Percentiles rank a stretch among this genome's conserved stretches.
Evolutionary conservation across 2,797 vertebrate species (phyloP).

Genomic region (Epinephelus malabaricus): DNA sequence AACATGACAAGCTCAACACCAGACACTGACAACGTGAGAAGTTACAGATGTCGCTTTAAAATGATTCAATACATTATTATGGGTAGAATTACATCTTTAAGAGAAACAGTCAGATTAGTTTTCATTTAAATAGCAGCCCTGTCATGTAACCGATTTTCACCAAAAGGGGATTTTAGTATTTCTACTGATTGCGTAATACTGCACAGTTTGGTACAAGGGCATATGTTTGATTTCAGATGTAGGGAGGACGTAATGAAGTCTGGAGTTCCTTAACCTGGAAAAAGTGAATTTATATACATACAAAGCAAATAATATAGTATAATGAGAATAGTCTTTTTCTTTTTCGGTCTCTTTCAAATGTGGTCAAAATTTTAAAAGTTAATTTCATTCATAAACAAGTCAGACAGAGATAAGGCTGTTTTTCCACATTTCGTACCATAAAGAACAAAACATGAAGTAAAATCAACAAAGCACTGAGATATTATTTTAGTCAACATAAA

Average conservation of each 20-base stretch:
- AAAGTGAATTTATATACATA: background rate
- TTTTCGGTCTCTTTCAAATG: background rate
- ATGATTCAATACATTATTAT: background rate
- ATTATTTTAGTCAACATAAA: background rate
- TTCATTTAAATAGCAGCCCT: too few relatives aligned
- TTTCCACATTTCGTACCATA: background rate
- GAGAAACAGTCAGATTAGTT: background rate
- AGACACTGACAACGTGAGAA: background rate
- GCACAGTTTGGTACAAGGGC: background rate
- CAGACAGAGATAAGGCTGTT: background rate
- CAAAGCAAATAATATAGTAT: background rate
- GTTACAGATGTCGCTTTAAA: background rate
- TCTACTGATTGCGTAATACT: too few relatives aligned
- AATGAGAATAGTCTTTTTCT: background rate
- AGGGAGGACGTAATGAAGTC: background rate
- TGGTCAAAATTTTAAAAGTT: background rate
- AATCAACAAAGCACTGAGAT: background rate
- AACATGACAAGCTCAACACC: background rate
- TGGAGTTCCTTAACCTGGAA: background rate
- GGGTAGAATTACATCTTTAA: background rate
- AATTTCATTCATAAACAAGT: background rate
- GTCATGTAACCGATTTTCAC: too few relatives aligned
- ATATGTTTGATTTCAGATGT: background rate
- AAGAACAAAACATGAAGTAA: background rate
- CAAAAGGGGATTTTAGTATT: too few relatives aligned